phyloP scores from a whole-genome alignment of 2,888 invertebrate species.

The Rhopalosiphum nymphaeae region DNA sequence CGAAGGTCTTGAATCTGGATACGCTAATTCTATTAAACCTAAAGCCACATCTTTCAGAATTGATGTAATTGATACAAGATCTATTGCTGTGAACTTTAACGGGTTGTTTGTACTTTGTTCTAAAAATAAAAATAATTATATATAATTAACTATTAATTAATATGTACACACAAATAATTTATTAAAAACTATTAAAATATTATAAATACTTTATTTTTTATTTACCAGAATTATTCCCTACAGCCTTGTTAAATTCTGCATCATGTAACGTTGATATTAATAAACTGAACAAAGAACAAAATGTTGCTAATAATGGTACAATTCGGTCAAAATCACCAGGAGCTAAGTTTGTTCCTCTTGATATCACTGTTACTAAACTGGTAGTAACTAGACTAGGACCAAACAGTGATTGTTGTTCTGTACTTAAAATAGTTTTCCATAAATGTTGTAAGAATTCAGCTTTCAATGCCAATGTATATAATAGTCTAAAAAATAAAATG shows the following conservation, averaged over 20 bases:
- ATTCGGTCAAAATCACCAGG: constrained; percentile 78
- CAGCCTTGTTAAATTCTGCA: constrained; percentile 81
- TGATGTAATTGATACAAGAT: constrained; percentile 80
- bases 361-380: constrained; percentile 77
- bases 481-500: constrained; percentile 72
- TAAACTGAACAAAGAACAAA: constrained; percentile 85
- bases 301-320: constrained; percentile 84
- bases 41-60: constrained; percentile 84
- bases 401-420: constrained; percentile 72
- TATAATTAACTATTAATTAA: not conserved
- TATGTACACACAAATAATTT: not conserved
- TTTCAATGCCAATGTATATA: constrained; percentile 85
- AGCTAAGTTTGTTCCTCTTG: constrained; percentile 77
- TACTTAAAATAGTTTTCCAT: constrained; percentile 75
- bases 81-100: constrained; percentile 81
- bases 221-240: constrained; percentile 69
- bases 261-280: constrained; percentile 88
- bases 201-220: not conserved
- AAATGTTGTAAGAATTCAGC: constrained; percentile 82
- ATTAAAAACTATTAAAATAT: not conserved
- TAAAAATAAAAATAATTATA: constrained; percentile 30
- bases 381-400: constrained; percentile 72
- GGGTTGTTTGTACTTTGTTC: constrained; percentile 46
- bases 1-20: constrained; percentile 80
- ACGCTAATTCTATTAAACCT: constrained; percentile 87